Base-by-base conservation (phyloP, 2,113 vertebrate genomes). In the Rhabdornis inornatus region DNA sequence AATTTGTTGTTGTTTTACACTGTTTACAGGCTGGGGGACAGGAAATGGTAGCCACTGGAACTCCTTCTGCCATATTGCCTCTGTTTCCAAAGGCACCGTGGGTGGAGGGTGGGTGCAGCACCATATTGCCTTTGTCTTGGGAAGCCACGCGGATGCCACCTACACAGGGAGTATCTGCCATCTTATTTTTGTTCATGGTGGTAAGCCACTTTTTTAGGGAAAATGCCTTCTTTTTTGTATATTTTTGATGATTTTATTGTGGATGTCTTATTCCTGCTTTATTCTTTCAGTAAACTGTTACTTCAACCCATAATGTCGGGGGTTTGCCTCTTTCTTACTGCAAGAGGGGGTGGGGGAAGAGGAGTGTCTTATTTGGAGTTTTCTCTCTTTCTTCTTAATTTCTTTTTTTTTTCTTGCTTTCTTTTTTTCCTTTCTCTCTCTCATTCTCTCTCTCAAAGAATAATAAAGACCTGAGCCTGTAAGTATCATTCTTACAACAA, bases 71-170 rank as follows among this genome's bases (percentile, higher is more conserved):
- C 39, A 27, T 27, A 31, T 5, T 71, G 39, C 2, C 33, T 61
- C 31, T 53, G 1, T 37, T 37, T 27, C 39, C 33, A 25, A 7
- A 0, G 1, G 14, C 6, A 9, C 2, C 22, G 6, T 3, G 9
- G 22, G 9, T 37, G 15, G 39, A 63, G 16, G 0, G 0, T 11
- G 8, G 16, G 11, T 27, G 33, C 21, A 31, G 68, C 31, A 12
- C 7, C 6, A 4, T 39, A 37, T 45, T 44, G 13, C 17, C 27
- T 72, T 53, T 72, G 57, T 27, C 27, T 33, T 0, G 0, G 40
- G 27, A 63, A 27, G 21, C 33, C 39, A 53, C 14, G 13, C 0
- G 1, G 21, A 45, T 45, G 33, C 2, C 1, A 7, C 21, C 27
- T 11, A 9, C 20, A 21, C 20, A 21, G 24, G 16, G 16, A 30